A percentile compares a stretch with the other conserved stretches of the same genome.
phyloP scores from a whole-genome alignment of 2,888 invertebrate genomes.

The Bugulina stolonifera region DNA sequence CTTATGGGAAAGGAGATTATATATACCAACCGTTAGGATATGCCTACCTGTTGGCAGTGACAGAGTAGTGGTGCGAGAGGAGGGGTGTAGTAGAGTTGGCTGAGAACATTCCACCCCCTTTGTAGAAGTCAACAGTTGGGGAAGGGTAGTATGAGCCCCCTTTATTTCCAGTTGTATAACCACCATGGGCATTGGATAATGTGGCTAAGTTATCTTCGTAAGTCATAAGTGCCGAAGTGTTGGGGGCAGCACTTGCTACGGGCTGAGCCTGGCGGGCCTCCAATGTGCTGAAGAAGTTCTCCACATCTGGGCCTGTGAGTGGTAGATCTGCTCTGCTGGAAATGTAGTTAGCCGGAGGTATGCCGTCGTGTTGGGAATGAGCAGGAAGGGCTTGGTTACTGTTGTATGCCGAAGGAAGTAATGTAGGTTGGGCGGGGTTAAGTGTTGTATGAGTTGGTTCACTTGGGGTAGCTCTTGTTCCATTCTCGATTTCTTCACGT shows the following conservation, averaged over 20 bases:
- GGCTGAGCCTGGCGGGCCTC: not conserved
- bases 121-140: not conserved
- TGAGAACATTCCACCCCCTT: not conserved
- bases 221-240: not conserved
- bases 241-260: not conserved
- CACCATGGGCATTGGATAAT: not conserved
- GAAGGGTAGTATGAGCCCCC: not conserved
- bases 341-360: not conserved
- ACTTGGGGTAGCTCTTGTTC: not conserved
- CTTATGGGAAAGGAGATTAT: no score
- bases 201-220: slow-evolving; percentile 20
- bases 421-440: not conserved
- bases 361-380: not conserved
- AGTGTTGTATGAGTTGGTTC: slow-evolving; percentile 16
- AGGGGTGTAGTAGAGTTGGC: slow-evolving; percentile 13
- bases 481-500: not conserved
- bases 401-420: not conserved
- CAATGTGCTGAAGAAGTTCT: slow-evolving; percentile 4
- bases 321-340: slow-evolving; percentile 2
- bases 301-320: not conserved
- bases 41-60: slow-evolving; percentile 11
- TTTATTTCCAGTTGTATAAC: not conserved
- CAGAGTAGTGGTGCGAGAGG: slow-evolving; percentile 15
- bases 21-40: no score
- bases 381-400: not conserved